Percentiles rank a stretch among this genome's conserved stretches.
These are phyloP conservation scores for Trissolcus japonicus DNA, from an alignment of 2,888 invertebrate genomes.

Conservation along the genomic window DNA sequence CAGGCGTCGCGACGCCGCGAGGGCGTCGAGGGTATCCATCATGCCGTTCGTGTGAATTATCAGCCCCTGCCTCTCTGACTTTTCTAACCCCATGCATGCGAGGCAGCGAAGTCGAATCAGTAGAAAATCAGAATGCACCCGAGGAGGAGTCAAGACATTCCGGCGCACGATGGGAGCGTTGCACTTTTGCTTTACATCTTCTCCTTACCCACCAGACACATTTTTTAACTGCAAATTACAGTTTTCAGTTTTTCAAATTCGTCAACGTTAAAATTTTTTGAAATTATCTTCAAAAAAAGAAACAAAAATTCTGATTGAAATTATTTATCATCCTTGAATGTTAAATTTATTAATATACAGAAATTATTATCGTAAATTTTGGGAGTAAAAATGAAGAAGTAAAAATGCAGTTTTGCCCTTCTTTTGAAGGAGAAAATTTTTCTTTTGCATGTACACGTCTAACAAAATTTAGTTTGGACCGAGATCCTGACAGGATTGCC, in stretches of 20 bases:
- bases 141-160: constrained; percentile 46
- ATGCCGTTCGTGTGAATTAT: constrained; percentile 73
- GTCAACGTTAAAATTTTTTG: background rate
- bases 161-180: constrained; percentile 31
- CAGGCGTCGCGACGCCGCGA: constrained; percentile 72
- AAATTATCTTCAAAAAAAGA: too few species aligned
- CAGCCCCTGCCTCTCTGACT: constrained; percentile 58
- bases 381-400: too few species aligned
- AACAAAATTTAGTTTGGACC: too few species aligned
- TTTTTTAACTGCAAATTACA: constrained; percentile 1
- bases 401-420: too few species aligned
- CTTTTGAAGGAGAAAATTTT: too few species aligned
- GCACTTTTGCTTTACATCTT: constrained; percentile 15
- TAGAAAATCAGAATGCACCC: constrained; percentile 48
- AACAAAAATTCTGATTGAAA: too few species aligned
- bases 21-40: constrained; percentile 73
- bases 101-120: constrained; percentile 57
- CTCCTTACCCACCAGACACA: background rate
- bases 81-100: constrained; percentile 59
- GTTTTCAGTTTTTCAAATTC: background rate
- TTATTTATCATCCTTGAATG: too few species aligned
- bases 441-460: too few species aligned
- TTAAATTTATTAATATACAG: too few species aligned
- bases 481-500: too few species aligned
- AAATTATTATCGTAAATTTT: too few species aligned